Conservation (phyloP, 1,140 invertebrate genomes). For the Sycobia sp. region DNA sequence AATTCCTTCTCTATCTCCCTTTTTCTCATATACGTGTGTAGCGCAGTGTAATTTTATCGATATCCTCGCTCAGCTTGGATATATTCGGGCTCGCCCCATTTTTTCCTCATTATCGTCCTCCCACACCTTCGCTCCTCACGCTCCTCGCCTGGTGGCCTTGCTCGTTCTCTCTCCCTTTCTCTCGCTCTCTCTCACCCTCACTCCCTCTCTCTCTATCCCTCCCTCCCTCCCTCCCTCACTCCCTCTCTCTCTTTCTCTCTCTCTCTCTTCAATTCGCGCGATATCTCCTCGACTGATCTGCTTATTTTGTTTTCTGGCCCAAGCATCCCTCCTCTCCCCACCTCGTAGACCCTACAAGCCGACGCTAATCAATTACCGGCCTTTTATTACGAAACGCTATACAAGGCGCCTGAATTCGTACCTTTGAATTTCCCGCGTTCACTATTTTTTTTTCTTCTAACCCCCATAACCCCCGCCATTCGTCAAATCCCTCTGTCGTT, state of each 20-base stretch:
- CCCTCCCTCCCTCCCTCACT: too few species aligned
- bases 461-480: too few species aligned
- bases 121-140: too few species aligned
- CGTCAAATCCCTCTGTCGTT: too few species aligned
- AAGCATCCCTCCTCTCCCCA: not conserved
- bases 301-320: not conserved
- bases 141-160: not conserved
- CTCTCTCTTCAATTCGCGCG: not conserved
- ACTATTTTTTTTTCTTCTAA: too few species aligned
- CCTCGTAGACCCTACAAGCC: not conserved
- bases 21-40: not conserved
- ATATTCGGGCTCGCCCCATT: too few species aligned
- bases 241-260: too few species aligned
- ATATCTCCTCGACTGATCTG: conserved; percentile 22
- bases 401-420: conserved; percentile 28
- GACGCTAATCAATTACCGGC: conserved; percentile 30
- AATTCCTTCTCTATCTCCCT: not conserved
- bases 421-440: conserved; percentile 26
- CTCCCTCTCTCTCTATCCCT: too few species aligned
- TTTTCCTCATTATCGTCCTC: too few species aligned
- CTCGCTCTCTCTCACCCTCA: too few species aligned
- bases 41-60: not conserved
- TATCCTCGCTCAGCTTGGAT: not conserved
- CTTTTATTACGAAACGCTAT: conserved; percentile 27
- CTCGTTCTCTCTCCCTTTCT: too few species aligned